Percentiles rank a stretch among this genome's conserved stretches.
Evolutionary conservation across 2,797 vertebrate species (phyloP).

Genomic region (Holocentrus rufus): DNA sequence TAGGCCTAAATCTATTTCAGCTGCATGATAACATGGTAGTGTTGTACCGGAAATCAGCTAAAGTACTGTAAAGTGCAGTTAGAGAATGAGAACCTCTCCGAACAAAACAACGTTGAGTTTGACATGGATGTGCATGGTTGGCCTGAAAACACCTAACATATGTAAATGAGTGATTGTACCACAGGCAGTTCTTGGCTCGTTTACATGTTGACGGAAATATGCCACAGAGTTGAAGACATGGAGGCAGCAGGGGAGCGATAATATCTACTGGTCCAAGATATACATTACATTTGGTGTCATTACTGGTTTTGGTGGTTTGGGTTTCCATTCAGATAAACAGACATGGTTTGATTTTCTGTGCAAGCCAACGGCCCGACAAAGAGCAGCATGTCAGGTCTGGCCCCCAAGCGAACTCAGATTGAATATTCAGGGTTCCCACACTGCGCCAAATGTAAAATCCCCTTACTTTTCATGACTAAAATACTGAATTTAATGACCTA

Average conservation of each 20-base stretch:
- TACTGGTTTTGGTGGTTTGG: not conserved
- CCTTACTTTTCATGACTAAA: too few relatives aligned
- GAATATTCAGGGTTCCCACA: too few relatives aligned
- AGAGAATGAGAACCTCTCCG: slow-evolving; percentile 71
- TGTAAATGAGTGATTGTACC: slow-evolving; percentile 49
- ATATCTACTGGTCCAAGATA: not conserved
- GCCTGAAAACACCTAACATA: slow-evolving; percentile 22
- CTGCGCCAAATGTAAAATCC: too few relatives aligned
- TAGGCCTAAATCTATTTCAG: slow-evolving; percentile 35
- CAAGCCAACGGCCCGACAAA: not conserved
- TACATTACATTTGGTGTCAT: slow-evolving; percentile 12
- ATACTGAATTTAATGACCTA: too few relatives aligned
- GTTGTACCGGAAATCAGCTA: slow-evolving; percentile 59
- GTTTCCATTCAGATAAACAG: slow-evolving; percentile 7
- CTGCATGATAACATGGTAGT: slow-evolving; percentile 32
- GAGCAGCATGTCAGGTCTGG: not conserved
- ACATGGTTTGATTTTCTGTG: not conserved
- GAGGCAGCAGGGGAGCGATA: not conserved
- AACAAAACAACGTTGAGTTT: slow-evolving; percentile 26
- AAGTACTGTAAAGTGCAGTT: slow-evolving; percentile 80
- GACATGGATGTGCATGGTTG: not conserved
- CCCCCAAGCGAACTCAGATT: not conserved
- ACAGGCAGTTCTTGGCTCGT: slow-evolving; percentile 38
- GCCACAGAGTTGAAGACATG: not conserved
- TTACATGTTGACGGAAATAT: slow-evolving; percentile 24